Conservation (phyloP, 2,888 invertebrate genomes). For the Cheilosia soror region DNA sequence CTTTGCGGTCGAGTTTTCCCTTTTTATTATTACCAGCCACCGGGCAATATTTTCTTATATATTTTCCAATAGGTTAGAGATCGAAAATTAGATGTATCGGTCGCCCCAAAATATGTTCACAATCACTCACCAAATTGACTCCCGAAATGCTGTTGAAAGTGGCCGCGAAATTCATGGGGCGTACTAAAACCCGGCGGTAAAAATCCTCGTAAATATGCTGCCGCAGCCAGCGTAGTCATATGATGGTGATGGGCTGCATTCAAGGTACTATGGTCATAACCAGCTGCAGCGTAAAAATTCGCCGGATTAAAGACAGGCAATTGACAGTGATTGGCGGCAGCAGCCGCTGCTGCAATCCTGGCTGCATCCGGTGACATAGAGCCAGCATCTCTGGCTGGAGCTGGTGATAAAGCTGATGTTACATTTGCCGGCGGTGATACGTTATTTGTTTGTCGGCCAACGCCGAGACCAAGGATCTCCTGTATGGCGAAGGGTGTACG, state of each 20-base stretch:
- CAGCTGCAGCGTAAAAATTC: slow-evolving; percentile 83
- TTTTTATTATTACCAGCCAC: no score
- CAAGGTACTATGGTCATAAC: slow-evolving; percentile 82
- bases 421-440: slow-evolving; percentile 75
- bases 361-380: slow-evolving; percentile 82
- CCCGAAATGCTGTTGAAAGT: slow-evolving; percentile 83
- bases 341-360: slow-evolving; percentile 82
- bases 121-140: slow-evolving; percentile 81
- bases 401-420: slow-evolving; percentile 62
- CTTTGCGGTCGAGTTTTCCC: no score
- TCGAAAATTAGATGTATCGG: not conserved
- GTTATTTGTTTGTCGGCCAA: slow-evolving; percentile 77
- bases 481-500: slow-evolving; percentile 83
- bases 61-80: no score
- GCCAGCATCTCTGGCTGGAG: slow-evolving; percentile 76
- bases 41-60: no score
- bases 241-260: slow-evolving; percentile 83
- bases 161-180: slow-evolving; percentile 83
- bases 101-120: not conserved
- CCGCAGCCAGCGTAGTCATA: slow-evolving; percentile 83
- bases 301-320: slow-evolving; percentile 83
- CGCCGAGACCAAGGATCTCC: slow-evolving; percentile 83
- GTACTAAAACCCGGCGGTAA: slow-evolving; percentile 83
- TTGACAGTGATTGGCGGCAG: slow-evolving; percentile 83
- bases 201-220: slow-evolving; percentile 83